A percentile compares a stretch with the other conserved stretches of the same genome.
These are phyloP conservation scores for Pedionomus torquatus DNA, from an alignment of 2,113 vertebrate species.

Conservation along the genomic window DNA sequence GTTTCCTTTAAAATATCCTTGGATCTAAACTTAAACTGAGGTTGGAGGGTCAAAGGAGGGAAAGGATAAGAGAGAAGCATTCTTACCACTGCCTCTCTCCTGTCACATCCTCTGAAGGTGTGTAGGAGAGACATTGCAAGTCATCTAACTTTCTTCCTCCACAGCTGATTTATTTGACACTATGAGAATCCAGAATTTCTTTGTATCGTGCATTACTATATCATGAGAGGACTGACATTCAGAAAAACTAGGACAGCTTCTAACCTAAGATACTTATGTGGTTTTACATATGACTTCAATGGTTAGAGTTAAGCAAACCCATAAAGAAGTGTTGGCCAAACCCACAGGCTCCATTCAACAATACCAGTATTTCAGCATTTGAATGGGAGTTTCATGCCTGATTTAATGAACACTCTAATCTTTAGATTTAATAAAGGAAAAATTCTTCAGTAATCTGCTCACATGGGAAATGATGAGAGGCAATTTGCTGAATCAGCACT, in stretches of 20 bases:
- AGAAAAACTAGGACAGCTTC: background rate
- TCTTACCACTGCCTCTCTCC: background rate
- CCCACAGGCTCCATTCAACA: background rate
- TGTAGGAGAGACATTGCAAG: background rate
- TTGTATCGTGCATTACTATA: background rate
- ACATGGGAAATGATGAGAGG: background rate
- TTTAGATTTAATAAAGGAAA: background rate
- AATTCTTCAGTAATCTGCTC: background rate
- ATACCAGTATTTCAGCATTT: background rate
- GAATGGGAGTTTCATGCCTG: background rate
- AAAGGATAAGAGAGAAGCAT: background rate
- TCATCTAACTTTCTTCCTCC: background rate
- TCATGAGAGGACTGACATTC: background rate
- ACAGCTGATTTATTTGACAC: background rate
- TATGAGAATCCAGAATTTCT: background rate
- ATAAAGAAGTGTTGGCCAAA: background rate
- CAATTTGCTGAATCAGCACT: slow-evolving; percentile 1
- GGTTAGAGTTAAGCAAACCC: background rate
- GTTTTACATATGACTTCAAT: background rate
- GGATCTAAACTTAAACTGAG: background rate
- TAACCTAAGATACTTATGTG: background rate
- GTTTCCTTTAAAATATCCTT: background rate
- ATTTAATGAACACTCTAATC: background rate
- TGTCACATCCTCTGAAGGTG: background rate
- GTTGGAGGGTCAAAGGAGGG: background rate